Evolutionary conservation across 2,113 vertebrate species (phyloP).

Genomic region (Clarias magur): DNA sequence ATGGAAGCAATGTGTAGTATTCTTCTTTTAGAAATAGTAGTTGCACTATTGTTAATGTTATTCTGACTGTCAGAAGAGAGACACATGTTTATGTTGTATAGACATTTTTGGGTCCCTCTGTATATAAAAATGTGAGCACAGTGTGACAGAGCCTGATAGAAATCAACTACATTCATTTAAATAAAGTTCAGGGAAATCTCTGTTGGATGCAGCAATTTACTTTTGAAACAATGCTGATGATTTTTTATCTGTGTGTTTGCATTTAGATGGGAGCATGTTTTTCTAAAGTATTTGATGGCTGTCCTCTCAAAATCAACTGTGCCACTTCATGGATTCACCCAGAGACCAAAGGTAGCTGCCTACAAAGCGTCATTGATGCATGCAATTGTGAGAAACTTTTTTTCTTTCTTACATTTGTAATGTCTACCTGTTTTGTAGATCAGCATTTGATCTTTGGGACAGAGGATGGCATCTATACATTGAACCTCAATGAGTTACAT

Average conservation of each 20-base stretch:
- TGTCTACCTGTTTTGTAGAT: slow-evolving; percentile 58
- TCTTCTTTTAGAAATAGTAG: too few species aligned
- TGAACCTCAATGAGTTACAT: slow-evolving; percentile 96
- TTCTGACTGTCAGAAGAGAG: too few species aligned
- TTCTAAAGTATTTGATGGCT: slow-evolving; percentile 98
- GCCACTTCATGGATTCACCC: slow-evolving; percentile 99
- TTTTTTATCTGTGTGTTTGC: slow-evolving; percentile 12
- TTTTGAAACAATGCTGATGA: background rate
- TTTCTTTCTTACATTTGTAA: background rate
- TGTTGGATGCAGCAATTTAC: background rate
- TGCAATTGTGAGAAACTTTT: background rate
- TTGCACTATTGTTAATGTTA: too few species aligned
- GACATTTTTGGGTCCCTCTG: background rate
- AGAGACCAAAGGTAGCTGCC: slow-evolving; percentile 89
- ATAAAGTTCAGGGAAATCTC: background rate
- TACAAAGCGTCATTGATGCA: background rate
- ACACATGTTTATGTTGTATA: background rate
- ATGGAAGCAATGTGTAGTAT: too few species aligned
- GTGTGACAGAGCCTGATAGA: background rate
- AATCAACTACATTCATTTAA: background rate
- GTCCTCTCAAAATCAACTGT: slow-evolving; percentile 97
- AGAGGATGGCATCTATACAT: slow-evolving; percentile 95
- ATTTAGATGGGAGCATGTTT: slow-evolving; percentile 98
- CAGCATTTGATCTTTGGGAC: slow-evolving; percentile 98
- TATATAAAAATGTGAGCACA: background rate